phyloP scores from a whole-genome alignment of 2,113 vertebrate genomes.

The Salvelinus namaycush region DNA sequence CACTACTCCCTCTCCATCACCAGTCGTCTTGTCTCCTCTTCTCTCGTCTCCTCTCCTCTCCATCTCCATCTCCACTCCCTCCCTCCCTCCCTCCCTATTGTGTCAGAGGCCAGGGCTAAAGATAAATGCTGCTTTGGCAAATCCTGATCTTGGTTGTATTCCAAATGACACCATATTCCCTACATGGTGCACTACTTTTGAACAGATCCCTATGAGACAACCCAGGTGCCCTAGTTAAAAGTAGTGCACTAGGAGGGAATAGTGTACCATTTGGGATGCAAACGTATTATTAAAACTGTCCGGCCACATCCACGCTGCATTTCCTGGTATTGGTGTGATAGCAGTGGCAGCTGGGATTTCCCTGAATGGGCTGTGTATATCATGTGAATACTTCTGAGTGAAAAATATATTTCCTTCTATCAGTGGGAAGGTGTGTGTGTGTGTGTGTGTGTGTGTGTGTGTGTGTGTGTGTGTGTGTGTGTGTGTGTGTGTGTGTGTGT shows the following conservation, averaged over 20 bases:
- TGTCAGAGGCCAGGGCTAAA: constrained; percentile 50
- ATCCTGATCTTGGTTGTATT: constrained; percentile 52
- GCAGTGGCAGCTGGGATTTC: constrained; percentile 56
- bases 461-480: constrained; percentile 6
- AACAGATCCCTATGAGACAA: too few species aligned
- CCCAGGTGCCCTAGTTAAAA: too few species aligned
- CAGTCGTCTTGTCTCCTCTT: constrained; percentile 29
- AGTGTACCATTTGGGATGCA: too few species aligned
- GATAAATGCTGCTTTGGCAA: constrained; percentile 64
- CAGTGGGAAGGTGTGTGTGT: constrained; percentile 13
- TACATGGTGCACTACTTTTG: too few species aligned
- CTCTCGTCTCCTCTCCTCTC: constrained; percentile 34
- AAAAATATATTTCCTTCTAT: constrained; percentile 50
- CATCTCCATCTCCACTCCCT: too few species aligned
- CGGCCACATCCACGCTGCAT: constrained; percentile 49
- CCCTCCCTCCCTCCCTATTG: constrained; percentile 30
- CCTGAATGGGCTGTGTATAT: constrained; percentile 55
- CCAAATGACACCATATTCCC: too few species aligned
- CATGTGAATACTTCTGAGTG: constrained; percentile 45
- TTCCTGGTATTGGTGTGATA: constrained; percentile 44
- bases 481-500: constrained; percentile 10
- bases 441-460: constrained; percentile 23
- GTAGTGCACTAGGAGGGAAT: too few species aligned
- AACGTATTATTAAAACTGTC: constrained; percentile 59
- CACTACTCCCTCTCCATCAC: constrained; percentile 15